Conservation (phyloP, 2,113 vertebrate species). For the Trochalopteron elliotii region DNA sequence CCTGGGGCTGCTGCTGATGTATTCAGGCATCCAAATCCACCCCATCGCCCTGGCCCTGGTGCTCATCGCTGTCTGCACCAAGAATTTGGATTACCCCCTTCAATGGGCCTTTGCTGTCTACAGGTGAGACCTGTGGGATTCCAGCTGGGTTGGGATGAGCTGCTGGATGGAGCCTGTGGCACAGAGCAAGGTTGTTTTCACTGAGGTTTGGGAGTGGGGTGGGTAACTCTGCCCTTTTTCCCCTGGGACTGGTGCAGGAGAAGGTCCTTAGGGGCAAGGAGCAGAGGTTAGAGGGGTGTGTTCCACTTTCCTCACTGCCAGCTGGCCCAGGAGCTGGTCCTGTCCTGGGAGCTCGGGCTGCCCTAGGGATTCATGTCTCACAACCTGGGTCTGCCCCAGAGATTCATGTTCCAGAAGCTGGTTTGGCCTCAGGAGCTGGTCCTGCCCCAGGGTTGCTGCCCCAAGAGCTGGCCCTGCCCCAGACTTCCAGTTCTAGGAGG, state of each 20-base stretch:
- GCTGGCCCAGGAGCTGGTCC: neutral
- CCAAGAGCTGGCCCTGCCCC: neutral
- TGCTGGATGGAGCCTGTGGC: neutral
- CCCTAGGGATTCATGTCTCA: accelerated
- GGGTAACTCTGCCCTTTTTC: neutral
- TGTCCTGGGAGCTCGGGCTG: accelerated
- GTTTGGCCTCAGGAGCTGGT: neutral
- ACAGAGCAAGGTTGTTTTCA: accelerated
- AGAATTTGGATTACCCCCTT: conserved; percentile 87
- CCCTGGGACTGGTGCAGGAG: neutral
- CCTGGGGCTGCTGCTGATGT: conserved; percentile 86
- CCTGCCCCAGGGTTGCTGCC: neutral
- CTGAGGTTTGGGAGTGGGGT: neutral
- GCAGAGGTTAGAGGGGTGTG: accelerated
- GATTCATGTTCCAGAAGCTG: neutral
- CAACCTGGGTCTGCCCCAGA: neutral
- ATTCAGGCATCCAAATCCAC: conserved; percentile 86
- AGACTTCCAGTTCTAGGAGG: neutral
- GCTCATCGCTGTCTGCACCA: conserved; percentile 81
- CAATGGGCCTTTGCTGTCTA: conserved; percentile 69
- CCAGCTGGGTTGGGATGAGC: neutral
- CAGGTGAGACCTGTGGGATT: conserved; percentile 47
- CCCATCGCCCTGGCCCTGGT: conserved; percentile 83
- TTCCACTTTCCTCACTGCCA: accelerated
- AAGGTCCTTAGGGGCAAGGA: neutral